Evolutionary conservation across 1,140 invertebrate genomes (phyloP).

Genomic region (Plectus sambesii): DNA sequence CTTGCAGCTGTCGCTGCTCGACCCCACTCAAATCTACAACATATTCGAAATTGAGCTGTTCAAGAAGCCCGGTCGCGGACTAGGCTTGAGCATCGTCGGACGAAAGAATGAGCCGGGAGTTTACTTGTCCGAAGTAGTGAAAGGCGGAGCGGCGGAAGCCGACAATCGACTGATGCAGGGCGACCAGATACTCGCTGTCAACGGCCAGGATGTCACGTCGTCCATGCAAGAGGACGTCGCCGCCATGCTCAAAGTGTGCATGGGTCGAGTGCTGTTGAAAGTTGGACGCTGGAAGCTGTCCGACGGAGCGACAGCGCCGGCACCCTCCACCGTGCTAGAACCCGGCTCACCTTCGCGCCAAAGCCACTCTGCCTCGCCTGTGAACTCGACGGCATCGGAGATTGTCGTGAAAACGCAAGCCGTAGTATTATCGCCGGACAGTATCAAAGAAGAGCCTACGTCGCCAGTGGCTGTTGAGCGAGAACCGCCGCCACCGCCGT

Average conservation of each 20-base stretch:
- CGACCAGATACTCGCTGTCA: constrained; percentile 71
- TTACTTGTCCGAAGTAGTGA: constrained; percentile 85
- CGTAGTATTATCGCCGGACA: too few relatives aligned
- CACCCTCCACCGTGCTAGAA: constrained; percentile 21
- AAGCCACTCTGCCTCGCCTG: too few relatives aligned
- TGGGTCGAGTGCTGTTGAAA: constrained; percentile 36
- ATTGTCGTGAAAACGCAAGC: constrained; percentile 6
- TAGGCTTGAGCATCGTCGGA: constrained; percentile 80
- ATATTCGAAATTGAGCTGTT: constrained; percentile 75
- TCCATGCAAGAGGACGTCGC: constrained; percentile 73
- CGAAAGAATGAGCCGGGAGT: constrained; percentile 73
- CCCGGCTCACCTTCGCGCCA: too few relatives aligned
- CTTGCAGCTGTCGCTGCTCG: constrained; percentile 53
- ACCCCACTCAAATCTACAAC: constrained; percentile 56
- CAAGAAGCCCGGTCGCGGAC: constrained; percentile 80
- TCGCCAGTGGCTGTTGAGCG: constrained; percentile 19
- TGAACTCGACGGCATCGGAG: constrained; percentile 5
- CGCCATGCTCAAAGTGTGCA: constrained; percentile 62
- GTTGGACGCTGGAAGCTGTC: constrained; percentile 41
- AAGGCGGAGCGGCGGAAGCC: constrained; percentile 75
- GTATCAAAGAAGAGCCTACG: constrained; percentile 12
- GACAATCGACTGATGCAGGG: constrained; percentile 82
- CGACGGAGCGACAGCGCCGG: constrained; percentile 36
- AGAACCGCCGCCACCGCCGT: constrained; percentile 8
- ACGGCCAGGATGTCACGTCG: constrained; percentile 70